Base-by-base conservation (phyloP, 2,888 invertebrate species). In the Danaus chrysippus region DNA sequence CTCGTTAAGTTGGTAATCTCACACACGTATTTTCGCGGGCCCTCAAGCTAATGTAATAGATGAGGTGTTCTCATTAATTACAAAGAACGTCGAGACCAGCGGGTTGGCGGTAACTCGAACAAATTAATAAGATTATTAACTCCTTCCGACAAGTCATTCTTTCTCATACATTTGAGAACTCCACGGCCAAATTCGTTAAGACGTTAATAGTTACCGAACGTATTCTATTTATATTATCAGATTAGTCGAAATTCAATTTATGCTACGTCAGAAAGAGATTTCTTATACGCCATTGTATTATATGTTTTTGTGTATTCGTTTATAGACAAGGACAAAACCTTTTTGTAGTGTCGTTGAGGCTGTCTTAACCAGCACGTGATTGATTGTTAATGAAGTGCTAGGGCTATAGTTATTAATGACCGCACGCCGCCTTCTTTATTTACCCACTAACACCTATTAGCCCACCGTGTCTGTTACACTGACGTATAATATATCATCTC, bases 11-110 rank as follows among this genome's bases (percentile, higher is more conserved):
- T 86, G 87, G 86, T 76, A 69, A 71, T 74, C 72, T 77, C 79
- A 78, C 83, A 83, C 81, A 82, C 84, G 83, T 83, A 76, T 77
- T 83, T 83, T 82, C 81, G 81, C 82, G 80, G 78, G 84, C 84
- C 83, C 84, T 86, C 83, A 76, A 81, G 82, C 86, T 91, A 90
- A 91, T 90, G 89, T 87, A 88, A 90, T 91, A 90, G 84, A 90
- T 87, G 89, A 90, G 90, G 90, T 91, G 91, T 87, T 88, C 82
- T 76, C 86, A 84, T 88, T 89, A 90, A 90, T 91, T 87, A 90
- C 88, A 87, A 90, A 87, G 88, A 87, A 89, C 84, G 90, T 90
- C 90, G 84, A 71, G 78, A 77, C 80, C 87, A 86, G 80, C 78
- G 79, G 77, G 81, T 76, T 78, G 79, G 83, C 79, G 82, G 83